These are phyloP conservation scores for Actenoides lindsayi DNA, from an alignment of 2,113 vertebrate species.

Conservation along the genomic window DNA sequence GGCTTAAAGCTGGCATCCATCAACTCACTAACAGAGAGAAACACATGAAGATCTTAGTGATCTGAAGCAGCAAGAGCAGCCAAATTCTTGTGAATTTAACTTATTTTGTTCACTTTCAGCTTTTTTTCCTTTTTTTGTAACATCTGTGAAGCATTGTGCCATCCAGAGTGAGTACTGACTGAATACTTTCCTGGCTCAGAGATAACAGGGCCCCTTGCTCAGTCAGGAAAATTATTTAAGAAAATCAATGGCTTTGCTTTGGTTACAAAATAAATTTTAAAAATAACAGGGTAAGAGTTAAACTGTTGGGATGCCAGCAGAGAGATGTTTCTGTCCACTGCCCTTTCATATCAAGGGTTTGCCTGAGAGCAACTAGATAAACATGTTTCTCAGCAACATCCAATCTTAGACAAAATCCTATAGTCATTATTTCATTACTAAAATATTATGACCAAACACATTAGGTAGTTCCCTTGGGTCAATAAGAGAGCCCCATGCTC, in stretches of 20 bases:
- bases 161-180: constrained; percentile 20
- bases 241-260: constrained; percentile 50
- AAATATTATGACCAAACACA: background rate
- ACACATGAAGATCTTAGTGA: background rate
- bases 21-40: constrained; percentile 1
- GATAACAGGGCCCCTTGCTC: constrained; percentile 54
- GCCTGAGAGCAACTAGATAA: background rate
- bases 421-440: background rate
- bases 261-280: constrained; percentile 29
- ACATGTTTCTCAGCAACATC: background rate
- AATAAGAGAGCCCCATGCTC: background rate
- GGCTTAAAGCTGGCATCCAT: background rate
- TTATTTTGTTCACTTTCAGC: constrained; percentile 46
- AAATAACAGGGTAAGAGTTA: constrained; percentile 16
- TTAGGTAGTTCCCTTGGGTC: background rate
- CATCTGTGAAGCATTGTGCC: constrained; percentile 8
- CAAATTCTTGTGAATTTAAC: constrained; percentile 45
- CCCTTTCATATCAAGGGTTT: background rate
- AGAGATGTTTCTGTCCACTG: background rate
- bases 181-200: constrained; percentile 56
- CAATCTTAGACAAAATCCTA: background rate
- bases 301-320: background rate
- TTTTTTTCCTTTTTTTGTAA: constrained; percentile 41
- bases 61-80: constrained; percentile 26
- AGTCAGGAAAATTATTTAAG: constrained; percentile 59